Evolutionary conservation across 2,888 invertebrate species (phyloP), one percentile per base, ranked within the genome.

Genomic region (Acanthosepion esculentum): DNA sequence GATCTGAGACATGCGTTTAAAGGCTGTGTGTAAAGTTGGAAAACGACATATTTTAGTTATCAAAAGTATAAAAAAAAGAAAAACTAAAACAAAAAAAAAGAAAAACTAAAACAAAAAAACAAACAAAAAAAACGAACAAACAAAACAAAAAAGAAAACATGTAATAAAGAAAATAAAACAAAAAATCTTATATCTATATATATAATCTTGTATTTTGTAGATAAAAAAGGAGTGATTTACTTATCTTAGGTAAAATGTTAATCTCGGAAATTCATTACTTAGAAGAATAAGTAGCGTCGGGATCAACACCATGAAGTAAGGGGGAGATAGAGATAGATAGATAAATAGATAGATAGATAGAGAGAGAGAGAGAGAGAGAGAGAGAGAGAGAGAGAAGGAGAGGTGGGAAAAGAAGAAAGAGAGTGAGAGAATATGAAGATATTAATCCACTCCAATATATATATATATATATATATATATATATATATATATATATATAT

Each of bases 1-100:
- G 15, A 78, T 78, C 78, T n/a, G n/a, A 33, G n/a, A 78, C 78
- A n/a, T 78, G 33, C 78, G 78, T 15, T 78, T 78, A 78, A 12
- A 15, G n/a, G n/a, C n/a, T 15, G 78, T 5, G 12, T 78, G n/a
- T 12, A 10, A 10, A 78, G 78, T n/a, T 78, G 78, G 78, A 5
- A 78, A 78, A 78, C n/a, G 78, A n/a, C 78, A 78, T 78, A 78
- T 33, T 78, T 78, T 78, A 33, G n/a, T 78, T 78, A 78, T 78
- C 78, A n/a, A 78, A 33, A 78, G 33, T 78, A 78, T n/a, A n/a
- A 78, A 8, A 23, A 10, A 5, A 23, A 64, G 26, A 64, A 64
- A 26, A 26, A 64, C 41, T 41, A 41, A 41, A 41, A 41, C 41
- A 41, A 41, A 41, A 41, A 1, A 41, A 41, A 41, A 41, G 3